Conservation (phyloP, 2,888 invertebrate genomes). For the Drosophila ustulata region DNA sequence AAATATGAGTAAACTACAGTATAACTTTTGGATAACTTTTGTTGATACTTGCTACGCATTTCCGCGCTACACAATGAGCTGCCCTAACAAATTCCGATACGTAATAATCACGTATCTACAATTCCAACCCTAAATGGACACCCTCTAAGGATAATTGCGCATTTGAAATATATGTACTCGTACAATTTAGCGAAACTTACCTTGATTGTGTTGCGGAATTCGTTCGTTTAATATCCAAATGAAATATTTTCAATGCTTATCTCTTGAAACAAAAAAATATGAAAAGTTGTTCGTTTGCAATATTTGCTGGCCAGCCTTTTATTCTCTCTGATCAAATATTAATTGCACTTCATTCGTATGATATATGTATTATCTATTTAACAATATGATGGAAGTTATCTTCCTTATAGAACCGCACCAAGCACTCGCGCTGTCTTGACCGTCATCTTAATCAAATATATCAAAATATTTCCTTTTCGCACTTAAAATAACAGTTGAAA, state of each 20-base stretch:
- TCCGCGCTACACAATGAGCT: background rate
- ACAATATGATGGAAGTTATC: conserved; percentile 6
- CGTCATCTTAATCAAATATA: conserved; percentile 40
- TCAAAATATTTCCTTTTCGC: conserved; percentile 27
- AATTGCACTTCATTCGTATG: conserved; percentile 47
- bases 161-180: conserved; percentile 5
- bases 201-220: conserved; percentile 39
- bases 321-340: conserved; percentile 26
- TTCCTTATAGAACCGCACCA: conserved; percentile 40
- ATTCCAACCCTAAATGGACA: conserved; percentile 8
- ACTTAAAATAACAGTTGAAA: conserved; percentile 41
- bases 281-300: conserved; percentile 32
- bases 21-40: background rate
- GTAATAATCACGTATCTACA: conserved; percentile 19
- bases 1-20: background rate
- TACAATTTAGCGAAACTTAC: conserved; percentile 30
- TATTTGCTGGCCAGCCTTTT: conserved; percentile 17
- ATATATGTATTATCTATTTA: conserved; percentile 36
- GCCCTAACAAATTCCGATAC: conserved; percentile 35
- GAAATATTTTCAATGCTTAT: conserved; percentile 8
- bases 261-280: background rate
- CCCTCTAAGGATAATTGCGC: conserved; percentile 22
- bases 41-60: conserved; percentile 30
- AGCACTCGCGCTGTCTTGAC: conserved; percentile 41
- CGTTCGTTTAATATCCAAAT: conserved; percentile 51